Conservation (phyloP, 2,888 invertebrate genomes). For the Clistopyga incitator region DNA sequence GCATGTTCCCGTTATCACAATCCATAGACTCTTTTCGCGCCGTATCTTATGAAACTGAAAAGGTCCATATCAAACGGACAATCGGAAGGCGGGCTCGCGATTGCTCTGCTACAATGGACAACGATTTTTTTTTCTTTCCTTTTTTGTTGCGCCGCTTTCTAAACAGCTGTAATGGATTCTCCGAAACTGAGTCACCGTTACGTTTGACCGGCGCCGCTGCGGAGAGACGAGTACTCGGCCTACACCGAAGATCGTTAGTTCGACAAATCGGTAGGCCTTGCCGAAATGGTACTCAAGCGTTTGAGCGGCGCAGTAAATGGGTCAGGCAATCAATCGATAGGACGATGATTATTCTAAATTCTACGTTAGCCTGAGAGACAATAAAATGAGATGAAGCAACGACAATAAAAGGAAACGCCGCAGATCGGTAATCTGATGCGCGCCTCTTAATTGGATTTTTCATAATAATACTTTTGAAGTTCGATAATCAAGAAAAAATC, state of each 20-base stretch:
- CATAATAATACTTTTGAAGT: constrained; percentile 44
- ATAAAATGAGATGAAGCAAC: constrained; percentile 8
- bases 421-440: constrained; percentile 21
- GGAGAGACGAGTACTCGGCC: constrained; percentile 32
- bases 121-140: too few relatives aligned
- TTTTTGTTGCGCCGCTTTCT: constrained; percentile 66
- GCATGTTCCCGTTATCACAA: neutral
- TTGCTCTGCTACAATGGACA: constrained; percentile 59
- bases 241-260: constrained; percentile 11
- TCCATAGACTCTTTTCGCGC: neutral
- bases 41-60: constrained; percentile 60
- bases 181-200: constrained; percentile 71
- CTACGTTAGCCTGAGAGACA: constrained; percentile 15
- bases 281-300: constrained; percentile 55
- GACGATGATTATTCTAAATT: constrained; percentile 49
- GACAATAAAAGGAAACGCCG: constrained; percentile 40
- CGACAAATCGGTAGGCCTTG: constrained; percentile 37
- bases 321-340: constrained; percentile 50
- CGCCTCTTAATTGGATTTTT: constrained; percentile 50
- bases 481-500: constrained; percentile 60
- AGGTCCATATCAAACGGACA: constrained; percentile 54
- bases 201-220: constrained; percentile 62
- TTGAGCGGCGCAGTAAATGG: constrained; percentile 6
- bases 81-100: constrained; percentile 61
- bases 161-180: constrained; percentile 72